Evolutionary conservation across 2,888 invertebrate species (phyloP).

Genomic region (Myopa tessellatipennis): DNA sequence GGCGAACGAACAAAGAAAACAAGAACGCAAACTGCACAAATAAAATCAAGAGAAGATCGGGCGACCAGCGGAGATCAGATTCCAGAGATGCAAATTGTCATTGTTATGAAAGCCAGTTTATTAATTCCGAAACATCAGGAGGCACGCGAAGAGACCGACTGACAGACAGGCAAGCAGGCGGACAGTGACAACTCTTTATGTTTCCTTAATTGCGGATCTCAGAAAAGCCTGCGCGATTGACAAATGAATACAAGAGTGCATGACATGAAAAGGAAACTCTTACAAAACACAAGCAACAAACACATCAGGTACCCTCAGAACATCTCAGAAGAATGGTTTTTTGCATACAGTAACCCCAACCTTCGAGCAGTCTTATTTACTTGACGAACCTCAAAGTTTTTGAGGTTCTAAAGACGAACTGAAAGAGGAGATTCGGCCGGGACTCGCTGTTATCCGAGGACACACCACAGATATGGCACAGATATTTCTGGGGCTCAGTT

Average conservation of each 20-base stretch:
- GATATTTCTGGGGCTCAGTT: slow-evolving; percentile 8
- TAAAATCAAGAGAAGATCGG: background rate
- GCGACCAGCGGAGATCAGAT: background rate
- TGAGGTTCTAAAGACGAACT: no score
- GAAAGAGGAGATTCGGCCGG: no score
- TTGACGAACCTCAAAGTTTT: no score
- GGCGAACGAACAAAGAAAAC: slow-evolving; percentile 5
- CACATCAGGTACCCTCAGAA: no score
- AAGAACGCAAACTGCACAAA: background rate
- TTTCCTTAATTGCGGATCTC: slow-evolving; percentile 47
- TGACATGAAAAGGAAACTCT: background rate
- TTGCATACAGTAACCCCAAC: no score
- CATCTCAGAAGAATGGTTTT: no score
- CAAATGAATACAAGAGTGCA: no score
- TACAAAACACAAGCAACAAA: no score
- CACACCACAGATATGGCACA: slow-evolving; percentile 7
- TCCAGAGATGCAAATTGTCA: slow-evolving; percentile 29
- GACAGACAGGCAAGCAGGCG: slow-evolving; percentile 42
- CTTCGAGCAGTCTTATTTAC: no score
- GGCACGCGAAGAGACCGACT: slow-evolving; percentile 12
- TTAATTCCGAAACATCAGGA: slow-evolving; percentile 43
- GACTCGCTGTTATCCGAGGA: no score
- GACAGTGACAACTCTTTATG: slow-evolving; percentile 62
- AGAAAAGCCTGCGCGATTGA: no score
- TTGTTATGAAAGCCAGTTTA: slow-evolving; percentile 49